Conservation (phyloP, 2,797 vertebrate genomes). For the Hafferia zeledoni region DNA sequence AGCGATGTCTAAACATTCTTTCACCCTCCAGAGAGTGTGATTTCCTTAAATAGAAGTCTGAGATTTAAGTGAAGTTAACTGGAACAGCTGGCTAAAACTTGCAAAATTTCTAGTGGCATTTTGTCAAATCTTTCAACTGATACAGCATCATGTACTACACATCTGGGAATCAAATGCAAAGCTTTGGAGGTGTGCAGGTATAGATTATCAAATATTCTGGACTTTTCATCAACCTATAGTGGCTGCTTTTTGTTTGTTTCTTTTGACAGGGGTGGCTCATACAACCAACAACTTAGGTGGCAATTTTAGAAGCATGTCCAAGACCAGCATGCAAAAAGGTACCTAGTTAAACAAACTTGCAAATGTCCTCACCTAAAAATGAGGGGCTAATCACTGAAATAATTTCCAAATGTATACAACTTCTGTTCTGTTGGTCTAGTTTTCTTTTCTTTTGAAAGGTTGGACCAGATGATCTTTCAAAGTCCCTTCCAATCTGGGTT, state of each 20-base stretch:
- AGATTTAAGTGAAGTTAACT: neutral
- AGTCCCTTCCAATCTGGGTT: neutral
- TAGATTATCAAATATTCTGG: constrained; percentile 21
- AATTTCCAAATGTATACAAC: neutral
- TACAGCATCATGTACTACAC: neutral
- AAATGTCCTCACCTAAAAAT: neutral
- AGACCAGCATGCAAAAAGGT: neutral
- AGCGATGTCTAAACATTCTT: neutral
- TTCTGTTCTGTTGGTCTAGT: neutral
- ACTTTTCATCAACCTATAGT: constrained; percentile 45
- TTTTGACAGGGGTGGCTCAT: neutral
- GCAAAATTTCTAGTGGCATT: neutral
- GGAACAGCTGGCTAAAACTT: neutral
- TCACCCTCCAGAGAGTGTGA: neutral
- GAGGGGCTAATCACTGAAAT: neutral
- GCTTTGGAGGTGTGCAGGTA: constrained; percentile 4
- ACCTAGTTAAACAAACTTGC: neutral
- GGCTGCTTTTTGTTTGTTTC: neutral
- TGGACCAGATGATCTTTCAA: neutral
- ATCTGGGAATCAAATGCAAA: constrained; percentile 4
- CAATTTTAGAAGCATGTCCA: constrained; percentile 5
- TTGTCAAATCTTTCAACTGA: constrained; percentile 1
- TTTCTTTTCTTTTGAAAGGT: accelerated
- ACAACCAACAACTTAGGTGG: neutral
- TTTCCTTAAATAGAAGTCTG: neutral